Base-by-base conservation (phyloP, 2,113 vertebrate genomes). In the Xiphophorus hellerii region DNA sequence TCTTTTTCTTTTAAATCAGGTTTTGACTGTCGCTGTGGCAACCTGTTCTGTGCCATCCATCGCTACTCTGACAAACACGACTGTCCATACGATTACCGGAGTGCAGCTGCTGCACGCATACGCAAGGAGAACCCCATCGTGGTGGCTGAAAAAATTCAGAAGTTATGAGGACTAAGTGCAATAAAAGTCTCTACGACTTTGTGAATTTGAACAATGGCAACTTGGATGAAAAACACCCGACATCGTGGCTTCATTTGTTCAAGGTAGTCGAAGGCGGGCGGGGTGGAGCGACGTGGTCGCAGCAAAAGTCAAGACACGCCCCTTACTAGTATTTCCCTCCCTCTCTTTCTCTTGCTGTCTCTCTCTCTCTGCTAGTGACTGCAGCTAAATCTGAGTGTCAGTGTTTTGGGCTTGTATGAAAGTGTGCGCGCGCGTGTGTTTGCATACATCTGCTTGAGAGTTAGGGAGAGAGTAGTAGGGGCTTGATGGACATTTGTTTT, bases 91-190 rank as follows among this genome's bases (percentile, higher is more conserved):
- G 96, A 97, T 90, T 97, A 97, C 93, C 94, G 96, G 92, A 95
- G 96, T 33, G 96, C 96, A 37, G 96, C 96, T 0, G 95, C 96
- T 0, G 96, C 95, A 87, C 96, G 95, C 88, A 95, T 97, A 91
- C 96, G 96, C 84, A 97, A 97, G 93, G 96, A 97, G 87, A 97
- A 97, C 87, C 96, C 96, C 89, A 94, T 97, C 2, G 94, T 97
- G 48, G 93, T 97, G 37, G 96, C 96, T 1, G 96, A 97, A 92
- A 97, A 97, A 91, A 96, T 97, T 84, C 96, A 97, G 93, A 97
- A 97, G 92, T 95, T 97, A 95, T 97, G 96, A 97, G 93, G 88
- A 92, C 85, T 84, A 4, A 51, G 66, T 70, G 42, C 69, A 67
- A 72, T 66, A 77, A 72, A 78, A 66, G 68, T 74, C 76, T 75